Conservation (phyloP, 2,888 invertebrate genomes). For the Cataglyphis livida region DNA sequence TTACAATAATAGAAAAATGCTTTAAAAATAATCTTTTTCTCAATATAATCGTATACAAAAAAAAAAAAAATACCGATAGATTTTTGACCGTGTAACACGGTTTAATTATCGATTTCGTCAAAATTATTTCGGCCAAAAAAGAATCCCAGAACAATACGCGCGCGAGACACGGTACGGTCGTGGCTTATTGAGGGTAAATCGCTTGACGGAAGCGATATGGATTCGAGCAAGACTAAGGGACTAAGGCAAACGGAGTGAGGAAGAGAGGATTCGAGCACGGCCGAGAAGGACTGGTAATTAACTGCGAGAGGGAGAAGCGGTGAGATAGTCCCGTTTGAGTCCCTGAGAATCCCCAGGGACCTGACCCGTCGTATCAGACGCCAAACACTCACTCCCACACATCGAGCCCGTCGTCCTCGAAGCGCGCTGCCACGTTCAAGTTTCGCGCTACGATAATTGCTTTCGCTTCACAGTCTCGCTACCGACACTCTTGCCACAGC, state of each 20-base stretch:
- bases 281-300: constrained; percentile 82
- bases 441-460: constrained; percentile 85
- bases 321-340: constrained; percentile 83
- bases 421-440: constrained; percentile 78
- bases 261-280: constrained; percentile 61
- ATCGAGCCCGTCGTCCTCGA: constrained; percentile 72
- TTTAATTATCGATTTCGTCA: constrained; percentile 1
- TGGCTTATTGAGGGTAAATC: constrained; percentile 48
- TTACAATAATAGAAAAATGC: not conserved
- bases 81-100: not conserved
- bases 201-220: constrained; percentile 56
- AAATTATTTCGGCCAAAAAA: not conserved
- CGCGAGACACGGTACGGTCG: constrained; percentile 38
- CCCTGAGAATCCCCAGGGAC: constrained; percentile 83
- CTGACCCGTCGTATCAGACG: constrained; percentile 84
- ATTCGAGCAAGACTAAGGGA: constrained; percentile 55
- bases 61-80: not conserved
- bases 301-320: constrained; percentile 77
- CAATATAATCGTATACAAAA: not conserved
- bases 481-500: constrained; percentile 74
- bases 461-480: constrained; percentile 84
- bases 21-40: not conserved
- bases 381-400: constrained; percentile 81
- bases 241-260: constrained; percentile 63
- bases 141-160: constrained; percentile 21